Evolutionary conservation across 2,797 vertebrate species (phyloP), one percentile per base, ranked within the genome.

Genomic region (Micrastur ruficollis): DNA sequence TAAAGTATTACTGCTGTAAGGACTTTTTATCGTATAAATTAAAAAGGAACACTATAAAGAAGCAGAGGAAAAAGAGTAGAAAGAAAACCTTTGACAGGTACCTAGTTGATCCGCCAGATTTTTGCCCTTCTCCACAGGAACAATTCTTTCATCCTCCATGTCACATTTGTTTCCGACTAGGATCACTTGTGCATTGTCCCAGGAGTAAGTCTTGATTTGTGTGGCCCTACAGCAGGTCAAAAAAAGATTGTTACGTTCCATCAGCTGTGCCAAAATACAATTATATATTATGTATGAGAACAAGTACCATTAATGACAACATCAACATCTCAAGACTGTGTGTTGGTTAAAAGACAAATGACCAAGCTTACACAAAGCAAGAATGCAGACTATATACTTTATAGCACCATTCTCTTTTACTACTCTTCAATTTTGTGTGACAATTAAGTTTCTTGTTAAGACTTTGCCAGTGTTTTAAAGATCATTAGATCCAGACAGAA

Each of bases 111-210:
- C 99, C 0, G 99, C 99, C 42, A 99, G 98, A 80, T 99, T 99
- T 93, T 98, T 99, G 49, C 99, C 99, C 94, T 99, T 99, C 97
- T 99, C 99, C 8, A 98, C 95, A 8, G 99, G 98, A 63, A 99
- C 97, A 42, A 99, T 98, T 90, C 99, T 98, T 96, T 99, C 99
- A 93, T 99, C 99, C 74, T 99, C 99, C 99, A 99, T 99, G 97
- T 99, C 99, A 88, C 99, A 99, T 95, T 99, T 99, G 98, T 99
- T 99, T 63, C 99, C 99, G 26, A 99, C 99, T 97, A 99, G 98
- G 98, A 99, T 99, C 74, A 99, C 99, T 96, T 99, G 99, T 32
- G 99, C 99, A 9, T 99, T 99, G 96, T 99, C 99, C 99, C 99
- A 99, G 8, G 99, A 99, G 95, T 99, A 99, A 13, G 99, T 99